Evolutionary conservation across 2,888 invertebrate species (phyloP), one percentile per base, ranked within the genome.

Genomic region (Caenorhabditis virilis): DNA sequence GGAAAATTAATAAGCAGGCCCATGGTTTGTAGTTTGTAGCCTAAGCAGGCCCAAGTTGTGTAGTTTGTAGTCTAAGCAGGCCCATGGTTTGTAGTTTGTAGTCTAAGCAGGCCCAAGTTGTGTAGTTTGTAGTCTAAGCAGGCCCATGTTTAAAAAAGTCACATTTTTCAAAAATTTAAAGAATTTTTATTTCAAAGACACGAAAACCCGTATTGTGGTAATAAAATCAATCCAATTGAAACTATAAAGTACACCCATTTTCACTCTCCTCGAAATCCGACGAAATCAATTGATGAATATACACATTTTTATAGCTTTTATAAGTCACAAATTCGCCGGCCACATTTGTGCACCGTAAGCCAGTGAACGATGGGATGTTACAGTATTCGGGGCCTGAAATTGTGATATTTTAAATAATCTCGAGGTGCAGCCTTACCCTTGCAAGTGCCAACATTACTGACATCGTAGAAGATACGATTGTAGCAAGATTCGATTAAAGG

Each of bases 401-500:
- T 35, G n/a, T 43, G 25, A 43, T n/a, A 33, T 36, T 16, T 36
- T 11, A 18, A 41, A 16, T 16, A n/a, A 30, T 20, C 15, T 23
- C 25, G 23, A 4, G 15, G 38, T 25, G 23, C 33, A 30, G 13
- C 4, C 39, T 9, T 11, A 45, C 66, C 72, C 51, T 69, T 47
- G 49, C 73, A 73, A 5, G 62, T 71, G 39, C 59, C 55, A 39
- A 71, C 65, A 26, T 58, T 52, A 20, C 63, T 59, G 33, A 64
- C 59, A 33, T 61, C 64, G 63, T 79, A 79, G 69, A 79, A 79
- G 6, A 80, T 79, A 13, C 74, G 55, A 60, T 79, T 76, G 63
- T 79, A 79, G 57, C 79, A 79, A 11, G 67, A 68, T 35, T 76
- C 78, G 7, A 80, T 72, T 26, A 79, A 64, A 20, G 79, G 79